Percentiles rank a stretch among this genome's conserved stretches.
Evolutionary conservation across 2,888 invertebrate species (phyloP).

Genomic region (Cerastis leucographa): DNA sequence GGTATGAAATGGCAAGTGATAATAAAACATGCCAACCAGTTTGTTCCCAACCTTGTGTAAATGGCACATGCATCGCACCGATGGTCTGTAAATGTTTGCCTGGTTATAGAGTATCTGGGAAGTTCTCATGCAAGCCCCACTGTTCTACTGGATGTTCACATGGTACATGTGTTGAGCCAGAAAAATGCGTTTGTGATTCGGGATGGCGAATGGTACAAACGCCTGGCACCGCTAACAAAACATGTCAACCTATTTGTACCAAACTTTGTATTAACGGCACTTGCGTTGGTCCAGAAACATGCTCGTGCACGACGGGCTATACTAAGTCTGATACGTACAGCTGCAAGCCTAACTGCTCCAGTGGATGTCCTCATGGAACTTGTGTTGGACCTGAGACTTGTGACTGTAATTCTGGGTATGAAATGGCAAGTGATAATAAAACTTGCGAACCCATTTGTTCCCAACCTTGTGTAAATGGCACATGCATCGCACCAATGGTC

Average conservation of each 20-base stretch:
- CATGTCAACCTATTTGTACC: not conserved
- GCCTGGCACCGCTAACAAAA: not conserved
- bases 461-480: conserved; percentile 26
- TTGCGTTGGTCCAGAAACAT: conserved; percentile 21
- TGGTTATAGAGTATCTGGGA: conserved; percentile 15
- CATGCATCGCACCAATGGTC: conserved; percentile 17
- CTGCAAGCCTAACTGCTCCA: conserved; percentile 48
- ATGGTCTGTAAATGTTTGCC: conserved; percentile 16
- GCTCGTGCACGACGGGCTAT: conserved; percentile 22
- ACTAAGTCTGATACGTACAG: not conserved
- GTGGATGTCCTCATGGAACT: conserved; percentile 36
- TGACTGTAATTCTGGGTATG: conserved; percentile 26
- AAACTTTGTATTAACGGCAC: too few species aligned
- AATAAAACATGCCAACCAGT: conserved; percentile 42
- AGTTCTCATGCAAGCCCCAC: conserved; percentile 39
- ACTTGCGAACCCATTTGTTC: conserved; percentile 36
- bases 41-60: conserved; percentile 27
- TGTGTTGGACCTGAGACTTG: conserved; percentile 50
- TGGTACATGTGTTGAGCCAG: conserved; percentile 45
- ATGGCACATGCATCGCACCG: conserved; percentile 33
- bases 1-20: too few species aligned
- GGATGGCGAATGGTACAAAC: conserved; percentile 34
- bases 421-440: conserved; percentile 13
- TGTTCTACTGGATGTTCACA: conserved; percentile 34
- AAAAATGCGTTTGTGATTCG: conserved; percentile 34